A percentile compares a stretch with the other conserved stretches of the same genome.
These are phyloP conservation scores for Alligator sinensis DNA, from an alignment of 2,113 vertebrate species.

Conservation along the genomic window DNA sequence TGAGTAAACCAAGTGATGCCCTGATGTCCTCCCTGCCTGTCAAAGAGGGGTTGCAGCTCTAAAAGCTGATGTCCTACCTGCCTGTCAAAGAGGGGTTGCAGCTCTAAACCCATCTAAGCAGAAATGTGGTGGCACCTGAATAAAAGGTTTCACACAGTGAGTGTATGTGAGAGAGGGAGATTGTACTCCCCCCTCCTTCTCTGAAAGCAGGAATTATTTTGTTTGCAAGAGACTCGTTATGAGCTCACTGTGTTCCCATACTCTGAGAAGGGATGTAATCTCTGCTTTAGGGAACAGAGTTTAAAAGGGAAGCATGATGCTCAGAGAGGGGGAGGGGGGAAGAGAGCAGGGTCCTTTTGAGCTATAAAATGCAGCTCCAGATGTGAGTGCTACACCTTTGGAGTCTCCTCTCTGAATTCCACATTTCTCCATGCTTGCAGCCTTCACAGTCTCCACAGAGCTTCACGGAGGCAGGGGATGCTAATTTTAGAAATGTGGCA, in stretches of 20 bases:
- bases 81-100: neutral
- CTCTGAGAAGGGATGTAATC: neutral
- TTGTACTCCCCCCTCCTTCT: no score
- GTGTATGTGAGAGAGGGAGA: neutral
- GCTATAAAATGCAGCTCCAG: neutral
- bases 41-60: neutral
- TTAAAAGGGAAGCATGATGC: no score
- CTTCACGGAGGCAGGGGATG: constrained; percentile 65
- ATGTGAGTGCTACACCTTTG: neutral
- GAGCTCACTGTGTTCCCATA: neutral
- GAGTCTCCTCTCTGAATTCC: constrained; percentile 13
- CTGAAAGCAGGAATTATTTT: neutral
- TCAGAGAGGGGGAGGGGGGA: neutral
- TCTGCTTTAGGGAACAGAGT: neutral
- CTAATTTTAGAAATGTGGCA: constrained; percentile 77
- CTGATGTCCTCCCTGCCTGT: neutral
- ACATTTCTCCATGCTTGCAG: constrained; percentile 48
- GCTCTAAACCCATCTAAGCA: neutral
- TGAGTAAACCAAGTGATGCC: neutral
- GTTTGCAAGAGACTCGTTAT: neutral
- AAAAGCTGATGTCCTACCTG: neutral
- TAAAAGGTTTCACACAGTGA: neutral
- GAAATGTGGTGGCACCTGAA: neutral
- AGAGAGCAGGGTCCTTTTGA: neutral
- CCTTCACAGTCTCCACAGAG: constrained; percentile 69